phyloP scores from a whole-genome alignment of 2,888 invertebrate genomes.

The Cryptus viduatorius region DNA sequence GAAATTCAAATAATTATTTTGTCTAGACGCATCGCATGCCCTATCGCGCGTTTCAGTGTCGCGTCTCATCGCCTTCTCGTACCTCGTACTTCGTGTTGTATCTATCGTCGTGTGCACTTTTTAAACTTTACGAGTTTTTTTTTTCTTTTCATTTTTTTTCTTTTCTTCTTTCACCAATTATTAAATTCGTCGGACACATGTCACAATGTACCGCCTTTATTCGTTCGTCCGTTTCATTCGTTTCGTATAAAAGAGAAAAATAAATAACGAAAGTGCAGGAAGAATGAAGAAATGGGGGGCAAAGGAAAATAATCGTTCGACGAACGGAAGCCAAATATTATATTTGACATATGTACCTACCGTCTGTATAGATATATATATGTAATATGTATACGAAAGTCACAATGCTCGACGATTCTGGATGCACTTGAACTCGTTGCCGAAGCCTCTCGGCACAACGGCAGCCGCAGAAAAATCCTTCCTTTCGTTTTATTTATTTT shows the following conservation, averaged over 20 bases:
- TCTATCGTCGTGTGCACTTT: conserved; percentile 21
- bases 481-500: not conserved
- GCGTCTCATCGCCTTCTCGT: conserved; percentile 32
- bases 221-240: not conserved
- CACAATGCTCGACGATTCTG: not conserved
- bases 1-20: conserved; percentile 84
- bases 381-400: conserved; percentile 12
- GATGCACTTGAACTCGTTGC: conserved; percentile 46
- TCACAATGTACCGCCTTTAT: not conserved
- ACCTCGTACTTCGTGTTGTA: conserved; percentile 13
- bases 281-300: not conserved
- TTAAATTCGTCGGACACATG: not conserved
- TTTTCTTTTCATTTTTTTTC: conserved; percentile 18
- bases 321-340: conserved; percentile 38
- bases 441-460: conserved; percentile 26
- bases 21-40: conserved; percentile 83
- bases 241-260: not conserved
- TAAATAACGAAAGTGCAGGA: not conserved
- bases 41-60: conserved; percentile 76
- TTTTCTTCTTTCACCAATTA: conserved; percentile 9
- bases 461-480: conserved; percentile 41
- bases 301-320: conserved; percentile 33
- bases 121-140: not conserved
- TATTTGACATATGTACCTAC: not conserved
- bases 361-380: not conserved